Percentiles rank a stretch among this genome's conserved stretches.
phyloP scores from a whole-genome alignment of 2,113 vertebrate genomes.

The Xyliphius kryptos region DNA sequence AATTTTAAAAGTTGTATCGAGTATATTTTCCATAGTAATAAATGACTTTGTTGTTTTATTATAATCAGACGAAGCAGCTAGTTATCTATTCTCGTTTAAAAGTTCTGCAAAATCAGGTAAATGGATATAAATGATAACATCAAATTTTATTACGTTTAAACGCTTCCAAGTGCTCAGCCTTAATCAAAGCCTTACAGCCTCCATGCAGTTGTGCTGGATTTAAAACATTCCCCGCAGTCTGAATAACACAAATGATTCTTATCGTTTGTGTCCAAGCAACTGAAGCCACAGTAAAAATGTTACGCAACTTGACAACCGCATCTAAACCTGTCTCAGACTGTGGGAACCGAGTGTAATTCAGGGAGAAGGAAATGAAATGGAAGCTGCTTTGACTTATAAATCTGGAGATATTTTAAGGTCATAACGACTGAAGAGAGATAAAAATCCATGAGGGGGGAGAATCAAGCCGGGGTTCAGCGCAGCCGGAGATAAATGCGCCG shows the following conservation, averaged over 20 bases:
- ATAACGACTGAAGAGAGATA: background rate
- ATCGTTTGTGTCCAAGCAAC: background rate
- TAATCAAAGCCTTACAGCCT: no score
- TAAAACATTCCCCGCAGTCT: constrained; percentile 10
- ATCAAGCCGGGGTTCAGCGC: background rate
- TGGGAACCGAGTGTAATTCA: no score
- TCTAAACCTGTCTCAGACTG: background rate
- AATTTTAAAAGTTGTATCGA: no score
- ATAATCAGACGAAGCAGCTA: no score
- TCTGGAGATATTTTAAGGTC: background rate
- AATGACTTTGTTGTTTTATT: no score
- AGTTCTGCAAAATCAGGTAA: no score
- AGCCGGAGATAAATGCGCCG: background rate
- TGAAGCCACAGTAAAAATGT: background rate
- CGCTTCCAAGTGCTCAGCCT: no score
- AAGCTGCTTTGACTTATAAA: background rate
- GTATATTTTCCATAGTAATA: no score
- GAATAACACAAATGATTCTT: background rate
- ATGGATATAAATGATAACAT: no score
- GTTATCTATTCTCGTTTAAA: no score
- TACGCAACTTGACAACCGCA: background rate
- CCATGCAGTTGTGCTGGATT: background rate
- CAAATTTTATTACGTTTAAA: no score
- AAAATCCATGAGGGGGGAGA: background rate
- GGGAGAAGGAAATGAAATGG: background rate